phyloP scores from a whole-genome alignment of 2,113 vertebrate genomes.

The Meriones unguiculatus region DNA sequence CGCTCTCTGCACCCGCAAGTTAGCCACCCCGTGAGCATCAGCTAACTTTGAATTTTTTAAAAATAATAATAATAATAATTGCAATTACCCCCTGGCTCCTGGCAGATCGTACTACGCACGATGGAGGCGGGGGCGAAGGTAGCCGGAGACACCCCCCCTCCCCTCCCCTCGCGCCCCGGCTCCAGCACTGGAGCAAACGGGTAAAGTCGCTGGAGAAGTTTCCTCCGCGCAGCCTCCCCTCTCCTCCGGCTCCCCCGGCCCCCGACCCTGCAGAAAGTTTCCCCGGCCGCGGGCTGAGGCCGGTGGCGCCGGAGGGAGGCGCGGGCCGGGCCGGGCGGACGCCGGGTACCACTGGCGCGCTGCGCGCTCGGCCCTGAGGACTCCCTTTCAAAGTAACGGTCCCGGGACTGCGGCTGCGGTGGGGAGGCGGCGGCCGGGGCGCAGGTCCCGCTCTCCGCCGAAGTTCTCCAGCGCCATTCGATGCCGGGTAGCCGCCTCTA shows the following conservation, averaged over 20 bases:
- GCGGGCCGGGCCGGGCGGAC: slow-evolving; percentile 45
- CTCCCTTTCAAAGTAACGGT: slow-evolving; percentile 86
- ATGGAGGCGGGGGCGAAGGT: not conserved
- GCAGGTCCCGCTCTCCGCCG: slow-evolving; percentile 86
- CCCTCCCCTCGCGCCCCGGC: not conserved
- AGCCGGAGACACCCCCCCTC: not conserved
- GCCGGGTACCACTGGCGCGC: slow-evolving; percentile 18
- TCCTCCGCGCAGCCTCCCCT: slow-evolving; percentile 23
- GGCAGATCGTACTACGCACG: not conserved
- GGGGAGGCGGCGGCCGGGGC: slow-evolving; percentile 74
- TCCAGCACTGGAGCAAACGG: not conserved
- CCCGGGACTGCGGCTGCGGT: slow-evolving; percentile 77
- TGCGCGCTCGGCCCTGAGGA: not conserved
- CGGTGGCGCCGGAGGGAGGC: not conserved
- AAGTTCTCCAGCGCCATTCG: slow-evolving; percentile 90
- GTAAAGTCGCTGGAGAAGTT: slow-evolving; percentile 78
- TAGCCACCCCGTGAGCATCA: slow-evolving; percentile 88
- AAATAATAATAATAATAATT: slow-evolving; percentile 26
- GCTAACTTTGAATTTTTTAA: slow-evolving; percentile 86
- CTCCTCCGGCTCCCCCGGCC: not conserved
- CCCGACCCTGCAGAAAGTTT: slow-evolving; percentile 75
- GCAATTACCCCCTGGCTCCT: slow-evolving; percentile 54
- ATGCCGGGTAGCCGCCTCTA: slow-evolving; percentile 78
- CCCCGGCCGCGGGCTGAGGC: slow-evolving; percentile 25
- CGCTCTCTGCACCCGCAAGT: slow-evolving; percentile 92